Conservation (phyloP, 2,797 vertebrate species). For the Enteromius afrohamiltoni region DNA sequence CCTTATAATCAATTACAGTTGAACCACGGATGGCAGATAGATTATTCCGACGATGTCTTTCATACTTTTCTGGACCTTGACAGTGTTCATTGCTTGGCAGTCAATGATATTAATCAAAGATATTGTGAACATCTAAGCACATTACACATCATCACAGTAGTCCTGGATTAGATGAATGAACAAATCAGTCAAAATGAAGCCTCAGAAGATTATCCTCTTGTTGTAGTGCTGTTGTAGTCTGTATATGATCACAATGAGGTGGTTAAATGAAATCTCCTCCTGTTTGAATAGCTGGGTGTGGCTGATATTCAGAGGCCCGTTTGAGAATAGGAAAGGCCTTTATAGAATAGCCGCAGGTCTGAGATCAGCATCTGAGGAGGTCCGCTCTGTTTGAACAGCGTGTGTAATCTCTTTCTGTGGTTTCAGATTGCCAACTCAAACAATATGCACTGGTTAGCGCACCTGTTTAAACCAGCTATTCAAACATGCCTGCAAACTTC, state of each 20-base stretch:
- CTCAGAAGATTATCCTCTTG: not conserved
- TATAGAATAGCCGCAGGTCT: conserved; percentile 4
- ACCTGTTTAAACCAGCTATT: not conserved
- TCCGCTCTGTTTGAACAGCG: conserved; percentile 27
- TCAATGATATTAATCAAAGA: not conserved
- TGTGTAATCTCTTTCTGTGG: conserved; percentile 4
- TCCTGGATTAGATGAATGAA: not conserved
- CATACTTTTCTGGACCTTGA: no score
- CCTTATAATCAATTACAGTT: no score
- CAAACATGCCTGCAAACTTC: not conserved
- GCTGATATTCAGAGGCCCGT: not conserved
- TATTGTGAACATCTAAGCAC: not conserved
- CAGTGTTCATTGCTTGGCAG: no score
- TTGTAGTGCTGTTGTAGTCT: not conserved
- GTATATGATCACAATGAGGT: not conserved
- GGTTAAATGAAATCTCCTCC: conserved; percentile 24
- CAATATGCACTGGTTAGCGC: not conserved
- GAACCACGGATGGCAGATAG: no score
- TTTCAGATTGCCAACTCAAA: conserved; percentile 15
- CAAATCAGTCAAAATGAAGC: not conserved
- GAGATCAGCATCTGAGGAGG: not conserved
- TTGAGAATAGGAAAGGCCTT: conserved; percentile 15
- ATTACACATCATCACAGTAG: not conserved
- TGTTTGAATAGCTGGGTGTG: conserved; percentile 41
- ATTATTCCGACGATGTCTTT: no score